A percentile compares a stretch with the other conserved stretches of the same genome.
Conservation (phyloP, 2,888 invertebrate species). For the Pseudolycoriella hygida region DNA sequence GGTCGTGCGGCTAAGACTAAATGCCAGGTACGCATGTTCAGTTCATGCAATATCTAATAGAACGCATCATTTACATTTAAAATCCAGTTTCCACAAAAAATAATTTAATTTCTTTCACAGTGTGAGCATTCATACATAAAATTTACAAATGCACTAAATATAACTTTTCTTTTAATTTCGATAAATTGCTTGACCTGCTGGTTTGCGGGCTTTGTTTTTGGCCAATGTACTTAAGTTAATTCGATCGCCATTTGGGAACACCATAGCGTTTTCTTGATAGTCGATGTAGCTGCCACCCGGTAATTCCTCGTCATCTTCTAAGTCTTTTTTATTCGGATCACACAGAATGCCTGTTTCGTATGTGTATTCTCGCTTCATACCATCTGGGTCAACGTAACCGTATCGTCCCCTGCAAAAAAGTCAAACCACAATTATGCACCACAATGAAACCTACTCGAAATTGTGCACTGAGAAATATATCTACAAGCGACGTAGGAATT, state of each 20-base stretch:
- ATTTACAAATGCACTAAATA: too few species aligned
- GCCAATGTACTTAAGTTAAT: slow-evolving; percentile 52
- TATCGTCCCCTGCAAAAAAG: slow-evolving; percentile 41
- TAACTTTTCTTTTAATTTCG: too few species aligned
- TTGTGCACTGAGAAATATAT: background rate
- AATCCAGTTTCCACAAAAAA: too few species aligned
- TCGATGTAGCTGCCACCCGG: slow-evolving; percentile 44
- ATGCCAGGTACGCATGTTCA: too few species aligned
- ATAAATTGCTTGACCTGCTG: slow-evolving; percentile 15
- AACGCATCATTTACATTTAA: too few species aligned
- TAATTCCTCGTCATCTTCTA: slow-evolving; percentile 29
- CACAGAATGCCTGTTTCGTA: slow-evolving; percentile 65
- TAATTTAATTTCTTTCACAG: too few species aligned
- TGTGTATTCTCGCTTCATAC: slow-evolving; percentile 59
- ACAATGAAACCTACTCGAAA: background rate
- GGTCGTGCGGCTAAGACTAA: too few species aligned
- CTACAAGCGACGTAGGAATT: too few species aligned
- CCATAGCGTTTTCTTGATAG: slow-evolving; percentile 54
- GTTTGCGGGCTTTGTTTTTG: slow-evolving; percentile 48
- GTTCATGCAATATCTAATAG: too few species aligned
- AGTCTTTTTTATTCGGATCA: slow-evolving; percentile 30
- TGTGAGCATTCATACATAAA: too few species aligned
- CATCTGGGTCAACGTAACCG: slow-evolving; percentile 72
- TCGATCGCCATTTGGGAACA: slow-evolving; percentile 51
- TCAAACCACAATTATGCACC: slow-evolving; percentile 8